Conservation (phyloP, 2,888 invertebrate species). For the Oconnorella tubifera region DNA sequence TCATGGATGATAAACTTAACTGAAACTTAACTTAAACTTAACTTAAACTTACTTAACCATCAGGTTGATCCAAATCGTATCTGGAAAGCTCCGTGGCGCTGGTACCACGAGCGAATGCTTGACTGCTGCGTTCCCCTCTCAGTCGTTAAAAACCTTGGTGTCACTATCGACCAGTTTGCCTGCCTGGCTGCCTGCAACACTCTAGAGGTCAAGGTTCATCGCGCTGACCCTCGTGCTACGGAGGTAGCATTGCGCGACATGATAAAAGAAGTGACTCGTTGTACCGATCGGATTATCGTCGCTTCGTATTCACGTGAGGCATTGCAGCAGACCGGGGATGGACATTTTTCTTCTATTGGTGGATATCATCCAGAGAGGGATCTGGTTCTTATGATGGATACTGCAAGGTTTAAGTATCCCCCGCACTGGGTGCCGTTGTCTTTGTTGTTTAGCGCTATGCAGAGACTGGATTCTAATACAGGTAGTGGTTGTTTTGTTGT, state of each 20-base stretch:
- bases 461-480: constrained; percentile 40
- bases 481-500: neutral
- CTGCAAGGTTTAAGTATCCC: constrained; percentile 57
- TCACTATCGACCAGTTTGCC: constrained; percentile 52
- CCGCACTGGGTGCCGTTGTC: constrained; percentile 54
- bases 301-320: constrained; percentile 47
- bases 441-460: constrained; percentile 49
- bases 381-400: constrained; percentile 53
- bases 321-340: constrained; percentile 53
- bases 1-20: constrained; percentile 16
- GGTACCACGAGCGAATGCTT: constrained; percentile 57
- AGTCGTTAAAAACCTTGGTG: constrained; percentile 44
- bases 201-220: constrained; percentile 31
- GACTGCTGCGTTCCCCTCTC: constrained; percentile 55
- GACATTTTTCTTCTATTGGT: constrained; percentile 52
- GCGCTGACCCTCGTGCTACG: neutral
- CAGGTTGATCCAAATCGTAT: constrained; percentile 16
- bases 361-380: constrained; percentile 52
- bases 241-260: constrained; percentile 9
- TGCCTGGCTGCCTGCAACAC: constrained; percentile 55
- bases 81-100: constrained; percentile 48
- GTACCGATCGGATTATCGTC: constrained; percentile 21
- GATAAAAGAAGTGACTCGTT: constrained; percentile 4
- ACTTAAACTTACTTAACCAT: too few relatives aligned
- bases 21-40: too few relatives aligned